A percentile compares a stretch with the other conserved stretches of the same genome.
Evolutionary conservation across 2,797 vertebrate genomes (phyloP).

Genomic region (Acrocephalus scirpaceus): DNA sequence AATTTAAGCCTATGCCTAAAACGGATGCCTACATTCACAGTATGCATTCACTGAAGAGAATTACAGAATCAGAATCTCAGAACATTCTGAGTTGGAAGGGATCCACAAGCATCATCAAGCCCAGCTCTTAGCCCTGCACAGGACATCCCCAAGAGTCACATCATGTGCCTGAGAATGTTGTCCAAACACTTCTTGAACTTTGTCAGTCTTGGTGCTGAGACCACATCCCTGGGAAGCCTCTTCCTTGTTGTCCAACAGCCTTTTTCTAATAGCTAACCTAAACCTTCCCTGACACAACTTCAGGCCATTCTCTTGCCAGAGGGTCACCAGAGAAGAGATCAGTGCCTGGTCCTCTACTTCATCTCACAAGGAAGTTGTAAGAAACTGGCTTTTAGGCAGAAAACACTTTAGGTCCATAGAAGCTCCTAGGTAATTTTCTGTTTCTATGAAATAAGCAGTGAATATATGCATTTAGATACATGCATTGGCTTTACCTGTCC

Average conservation of each 20-base stretch:
- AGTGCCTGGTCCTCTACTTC: background rate
- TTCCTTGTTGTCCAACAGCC: too few relatives aligned
- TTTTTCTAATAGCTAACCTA: background rate
- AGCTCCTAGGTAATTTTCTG: background rate
- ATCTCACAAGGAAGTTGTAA: background rate
- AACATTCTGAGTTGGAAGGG: background rate
- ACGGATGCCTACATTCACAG: background rate
- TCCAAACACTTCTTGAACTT: accelerated
- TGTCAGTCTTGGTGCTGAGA: background rate
- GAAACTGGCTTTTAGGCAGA: background rate
- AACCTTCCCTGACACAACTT: background rate
- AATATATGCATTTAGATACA: background rate
- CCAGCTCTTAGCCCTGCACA: background rate
- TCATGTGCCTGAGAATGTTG: background rate
- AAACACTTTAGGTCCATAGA: background rate
- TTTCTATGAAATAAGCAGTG: background rate
- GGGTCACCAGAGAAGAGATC: background rate
- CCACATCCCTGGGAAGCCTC: background rate
- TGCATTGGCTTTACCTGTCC: background rate
- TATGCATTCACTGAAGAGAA: background rate
- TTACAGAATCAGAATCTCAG: background rate
- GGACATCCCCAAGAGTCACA: background rate
- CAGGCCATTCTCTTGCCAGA: background rate
- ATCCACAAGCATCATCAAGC: background rate
- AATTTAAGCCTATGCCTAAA: background rate